Evolutionary conservation across 2,797 vertebrate genomes (phyloP).

Genomic region (Poliocrania exsul): DNA sequence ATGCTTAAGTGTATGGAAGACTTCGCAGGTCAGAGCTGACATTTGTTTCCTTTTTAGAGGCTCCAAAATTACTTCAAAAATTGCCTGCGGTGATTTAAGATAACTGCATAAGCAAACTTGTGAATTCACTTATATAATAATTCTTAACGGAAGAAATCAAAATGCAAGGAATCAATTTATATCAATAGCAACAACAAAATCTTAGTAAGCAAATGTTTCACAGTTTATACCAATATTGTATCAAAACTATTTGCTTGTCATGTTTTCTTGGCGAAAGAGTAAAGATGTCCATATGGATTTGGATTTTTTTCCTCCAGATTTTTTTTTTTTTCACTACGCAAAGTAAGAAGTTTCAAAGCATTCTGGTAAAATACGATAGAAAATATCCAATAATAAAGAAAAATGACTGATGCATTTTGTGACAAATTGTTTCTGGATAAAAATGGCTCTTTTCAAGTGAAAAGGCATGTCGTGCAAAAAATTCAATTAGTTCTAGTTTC

Average conservation of each 20-base stretch:
- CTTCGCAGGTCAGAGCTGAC: neutral
- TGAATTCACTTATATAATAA: fast-evolving
- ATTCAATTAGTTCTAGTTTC: slow-evolving; percentile 68
- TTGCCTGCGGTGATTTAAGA: neutral
- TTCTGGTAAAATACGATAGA: slow-evolving; percentile 22
- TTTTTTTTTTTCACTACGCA: neutral
- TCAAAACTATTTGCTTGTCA: neutral
- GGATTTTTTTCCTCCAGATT: neutral
- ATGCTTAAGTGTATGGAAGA: neutral
- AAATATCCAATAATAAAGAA: neutral
- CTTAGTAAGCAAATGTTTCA: neutral
- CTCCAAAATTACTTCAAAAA: neutral
- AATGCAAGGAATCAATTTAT: neutral
- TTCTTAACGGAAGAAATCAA: neutral
- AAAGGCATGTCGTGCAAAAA: slow-evolving; percentile 62
- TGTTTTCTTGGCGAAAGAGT: neutral
- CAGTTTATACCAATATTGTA: neutral
- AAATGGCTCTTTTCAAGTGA: slow-evolving; percentile 54
- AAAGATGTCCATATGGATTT: neutral
- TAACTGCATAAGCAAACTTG: neutral
- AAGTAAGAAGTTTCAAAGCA: neutral
- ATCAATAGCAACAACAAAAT: neutral
- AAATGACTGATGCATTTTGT: neutral
- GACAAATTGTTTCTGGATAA: slow-evolving; percentile 41
- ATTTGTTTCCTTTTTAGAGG: neutral